phyloP scores from a whole-genome alignment of 2,888 invertebrate species.

The Ectropis crepuscularia region DNA sequence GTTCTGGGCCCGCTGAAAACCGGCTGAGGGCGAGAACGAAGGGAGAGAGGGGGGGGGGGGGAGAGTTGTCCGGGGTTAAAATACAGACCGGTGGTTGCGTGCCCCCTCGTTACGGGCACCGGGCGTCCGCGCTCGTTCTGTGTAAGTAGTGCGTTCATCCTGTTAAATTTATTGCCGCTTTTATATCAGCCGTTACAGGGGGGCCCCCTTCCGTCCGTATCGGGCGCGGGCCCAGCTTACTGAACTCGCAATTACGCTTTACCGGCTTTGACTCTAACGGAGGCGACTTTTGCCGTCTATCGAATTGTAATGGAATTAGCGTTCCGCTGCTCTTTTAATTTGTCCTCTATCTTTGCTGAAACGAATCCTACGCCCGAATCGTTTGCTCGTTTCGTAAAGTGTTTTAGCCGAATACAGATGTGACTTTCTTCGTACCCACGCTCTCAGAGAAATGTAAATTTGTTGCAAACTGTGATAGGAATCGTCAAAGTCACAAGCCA shows the following conservation, averaged over 20 bases:
- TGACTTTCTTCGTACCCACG: conserved; percentile 24
- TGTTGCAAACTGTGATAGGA: not conserved
- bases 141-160: conserved; percentile 85
- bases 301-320: conserved; percentile 84
- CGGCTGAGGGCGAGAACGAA: conserved; percentile 44
- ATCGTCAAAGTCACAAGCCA: too few relatives aligned
- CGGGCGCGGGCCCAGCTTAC: conserved; percentile 82
- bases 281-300: conserved; percentile 83
- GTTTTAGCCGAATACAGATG: conserved; percentile 40
- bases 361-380: conserved; percentile 65
- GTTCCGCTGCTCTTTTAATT: conserved; percentile 82
- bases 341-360: conserved; percentile 74
- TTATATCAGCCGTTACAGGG: conserved; percentile 83
- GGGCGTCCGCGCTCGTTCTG: conserved; percentile 72
- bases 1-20: conserved; percentile 52
- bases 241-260: conserved; percentile 84
- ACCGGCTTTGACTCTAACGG: conserved; percentile 80
- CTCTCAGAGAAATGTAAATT: not conserved
- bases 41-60: conserved; percentile 26
- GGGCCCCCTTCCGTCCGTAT: conserved; percentile 82
- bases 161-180: conserved; percentile 84
- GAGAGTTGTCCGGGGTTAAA: conserved; percentile 55
- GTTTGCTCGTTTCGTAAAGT: conserved; percentile 48
- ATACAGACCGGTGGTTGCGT: conserved; percentile 67
- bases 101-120: conserved; percentile 76